phyloP scores from a whole-genome alignment of 1,140 invertebrate genomes.

The Bicyclus anynana region DNA sequence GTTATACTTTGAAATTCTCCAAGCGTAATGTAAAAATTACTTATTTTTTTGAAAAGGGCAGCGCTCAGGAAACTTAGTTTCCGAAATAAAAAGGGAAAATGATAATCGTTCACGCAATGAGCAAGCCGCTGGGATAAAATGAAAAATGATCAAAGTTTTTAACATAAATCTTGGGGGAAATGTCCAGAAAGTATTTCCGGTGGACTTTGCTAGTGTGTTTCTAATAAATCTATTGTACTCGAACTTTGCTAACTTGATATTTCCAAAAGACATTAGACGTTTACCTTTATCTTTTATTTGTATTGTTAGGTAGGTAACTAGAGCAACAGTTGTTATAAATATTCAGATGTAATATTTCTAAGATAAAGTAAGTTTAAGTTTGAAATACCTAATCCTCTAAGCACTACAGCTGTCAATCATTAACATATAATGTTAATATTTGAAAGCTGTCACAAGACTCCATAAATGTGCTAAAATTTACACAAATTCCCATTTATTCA shows the following conservation, averaged over 20 bases:
- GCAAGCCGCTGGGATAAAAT: constrained; percentile 48
- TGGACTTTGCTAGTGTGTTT: constrained; percentile 15
- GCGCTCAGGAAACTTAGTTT: constrained; percentile 38
- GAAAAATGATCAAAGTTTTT: constrained; percentile 66
- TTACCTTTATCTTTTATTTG: background rate
- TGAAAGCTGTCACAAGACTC: too few relatives aligned
- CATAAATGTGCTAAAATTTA: too few relatives aligned
- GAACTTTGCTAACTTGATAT: background rate
- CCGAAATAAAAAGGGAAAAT: constrained; percentile 43
- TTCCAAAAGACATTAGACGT: background rate
- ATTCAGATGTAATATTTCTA: too few relatives aligned
- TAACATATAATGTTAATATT: too few relatives aligned
- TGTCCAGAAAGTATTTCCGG: constrained; percentile 50
- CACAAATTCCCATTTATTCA: too few relatives aligned
- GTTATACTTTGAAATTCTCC: too few relatives aligned
- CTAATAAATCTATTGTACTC: background rate
- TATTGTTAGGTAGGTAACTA: too few relatives aligned
- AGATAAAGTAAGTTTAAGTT: too few relatives aligned
- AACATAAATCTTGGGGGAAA: constrained; percentile 64
- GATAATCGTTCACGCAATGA: constrained; percentile 60
- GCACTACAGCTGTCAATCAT: too few relatives aligned
- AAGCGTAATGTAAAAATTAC: background rate
- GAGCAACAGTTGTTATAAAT: too few relatives aligned
- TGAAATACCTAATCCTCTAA: too few relatives aligned
- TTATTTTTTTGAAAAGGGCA: constrained; percentile 37